phyloP scores from a whole-genome alignment of 1,140 invertebrate species.

The Zaprionus camerounensis region DNA sequence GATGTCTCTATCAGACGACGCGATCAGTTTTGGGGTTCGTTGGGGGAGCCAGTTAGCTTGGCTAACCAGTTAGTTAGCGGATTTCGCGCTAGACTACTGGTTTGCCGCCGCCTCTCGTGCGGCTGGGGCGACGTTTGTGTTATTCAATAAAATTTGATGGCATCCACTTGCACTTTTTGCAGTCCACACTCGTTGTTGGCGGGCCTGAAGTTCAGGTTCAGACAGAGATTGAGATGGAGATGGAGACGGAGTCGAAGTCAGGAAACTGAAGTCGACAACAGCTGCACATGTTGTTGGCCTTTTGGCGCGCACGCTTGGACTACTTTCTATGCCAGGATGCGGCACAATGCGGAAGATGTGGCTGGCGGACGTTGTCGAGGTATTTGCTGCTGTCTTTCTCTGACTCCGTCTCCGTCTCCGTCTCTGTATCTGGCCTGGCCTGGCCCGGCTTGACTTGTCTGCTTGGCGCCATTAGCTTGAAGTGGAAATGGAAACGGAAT shows the following conservation, averaged over 20 bases:
- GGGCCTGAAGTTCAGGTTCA: constrained; percentile 81
- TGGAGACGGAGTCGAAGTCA: constrained; percentile 60
- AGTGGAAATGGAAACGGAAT: constrained; percentile 48
- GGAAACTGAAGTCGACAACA: constrained; percentile 60
- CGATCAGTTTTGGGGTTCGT: constrained; percentile 20
- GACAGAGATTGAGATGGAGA: constrained; percentile 50
- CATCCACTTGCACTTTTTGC: constrained; percentile 49
- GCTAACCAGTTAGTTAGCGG: constrained; percentile 8
- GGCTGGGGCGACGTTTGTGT: constrained; percentile 5
- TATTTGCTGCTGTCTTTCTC: background rate
- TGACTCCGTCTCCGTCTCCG: background rate
- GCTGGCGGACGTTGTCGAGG: background rate
- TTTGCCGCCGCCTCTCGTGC: background rate
- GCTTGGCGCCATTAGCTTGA: constrained; percentile 47
- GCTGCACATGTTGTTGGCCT: constrained; percentile 45
- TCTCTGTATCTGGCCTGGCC: constrained; percentile 1
- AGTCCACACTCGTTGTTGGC: constrained; percentile 2
- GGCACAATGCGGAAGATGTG: constrained; percentile 73
- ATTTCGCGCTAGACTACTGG: constrained; percentile 3
- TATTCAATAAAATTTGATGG: constrained; percentile 43
- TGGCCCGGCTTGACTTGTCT: constrained; percentile 24
- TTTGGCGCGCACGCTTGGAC: constrained; percentile 66
- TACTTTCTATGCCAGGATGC: constrained; percentile 81
- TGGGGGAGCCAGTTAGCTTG: background rate
- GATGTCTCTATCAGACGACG: constrained; percentile 21